Percentiles rank a stretch among this genome's conserved stretches.
Conservation (phyloP, 2,888 invertebrate genomes). For the Trichopria drosophilae region DNA sequence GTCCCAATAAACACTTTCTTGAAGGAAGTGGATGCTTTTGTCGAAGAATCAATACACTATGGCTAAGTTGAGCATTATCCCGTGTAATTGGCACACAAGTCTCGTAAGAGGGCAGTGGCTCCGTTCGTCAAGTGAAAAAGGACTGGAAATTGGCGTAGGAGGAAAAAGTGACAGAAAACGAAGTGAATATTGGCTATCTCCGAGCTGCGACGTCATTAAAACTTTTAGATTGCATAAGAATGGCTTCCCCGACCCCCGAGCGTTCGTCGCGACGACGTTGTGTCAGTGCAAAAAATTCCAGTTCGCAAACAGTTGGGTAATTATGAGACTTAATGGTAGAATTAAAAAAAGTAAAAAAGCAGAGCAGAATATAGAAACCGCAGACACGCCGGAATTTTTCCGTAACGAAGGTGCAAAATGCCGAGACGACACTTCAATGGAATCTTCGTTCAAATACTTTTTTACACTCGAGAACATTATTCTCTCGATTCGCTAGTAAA, state of each 20-base stretch:
- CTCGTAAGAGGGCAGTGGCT: conserved; percentile 23
- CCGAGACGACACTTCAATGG: no score
- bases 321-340: conserved; percentile 46
- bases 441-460: no score
- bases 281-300: conserved; percentile 42
- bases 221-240: conserved; percentile 57
- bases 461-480: no score
- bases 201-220: conserved; percentile 54
- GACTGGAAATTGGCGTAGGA: conserved; percentile 30
- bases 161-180: conserved; percentile 50
- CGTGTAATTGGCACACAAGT: conserved; percentile 31
- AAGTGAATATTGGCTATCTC: conserved; percentile 54
- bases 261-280: conserved; percentile 36
- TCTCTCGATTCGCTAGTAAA: no score
- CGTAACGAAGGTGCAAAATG: no score
- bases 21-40: no score
- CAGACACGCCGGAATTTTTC: no score
- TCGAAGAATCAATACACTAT: no score
- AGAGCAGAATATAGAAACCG: neutral
- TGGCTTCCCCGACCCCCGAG: conserved; percentile 37
- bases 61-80: conserved; percentile 9
- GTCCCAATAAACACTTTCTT: no score
- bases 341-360: conserved; percentile 39
- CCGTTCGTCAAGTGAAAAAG: conserved; percentile 38
- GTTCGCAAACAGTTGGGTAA: conserved; percentile 40